phyloP scores from a whole-genome alignment of 2,797 vertebrate genomes.

The Kryptolebias ocellatus region DNA sequence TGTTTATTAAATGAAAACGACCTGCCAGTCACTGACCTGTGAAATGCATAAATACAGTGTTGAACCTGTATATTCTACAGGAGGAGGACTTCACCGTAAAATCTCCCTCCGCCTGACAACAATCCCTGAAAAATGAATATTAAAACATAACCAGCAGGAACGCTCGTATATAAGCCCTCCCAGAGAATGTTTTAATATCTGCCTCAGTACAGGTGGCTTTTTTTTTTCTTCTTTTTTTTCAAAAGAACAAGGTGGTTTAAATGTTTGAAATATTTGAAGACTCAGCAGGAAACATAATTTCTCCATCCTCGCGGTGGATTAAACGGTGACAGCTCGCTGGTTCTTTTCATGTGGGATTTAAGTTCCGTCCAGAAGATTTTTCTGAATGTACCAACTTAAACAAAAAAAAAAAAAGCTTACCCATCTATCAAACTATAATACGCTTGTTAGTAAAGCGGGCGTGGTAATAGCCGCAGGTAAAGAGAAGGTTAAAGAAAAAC shows the following conservation, averaged over 20 bases:
- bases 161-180: constrained; percentile 50
- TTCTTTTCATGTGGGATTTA: constrained; percentile 75
- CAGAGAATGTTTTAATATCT: constrained; percentile 63
- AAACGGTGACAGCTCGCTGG: constrained; percentile 65
- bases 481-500: background rate
- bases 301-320: constrained; percentile 59
- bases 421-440: constrained; percentile 28
- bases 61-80: constrained; percentile 31
- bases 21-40: constrained; percentile 29
- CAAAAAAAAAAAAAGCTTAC: constrained; percentile 11
- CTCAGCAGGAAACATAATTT: constrained; percentile 71
- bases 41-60: constrained; percentile 24
- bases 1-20: constrained; percentile 34
- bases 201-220: constrained; percentile 53
- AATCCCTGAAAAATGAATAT: constrained; percentile 68
- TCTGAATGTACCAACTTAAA: constrained; percentile 59
- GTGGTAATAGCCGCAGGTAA: constrained; percentile 1
- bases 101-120: constrained; percentile 36
- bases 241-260: constrained; percentile 67
- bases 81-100: constrained; percentile 32
- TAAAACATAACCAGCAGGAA: constrained; percentile 54
- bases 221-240: constrained; percentile 30
- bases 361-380: constrained; percentile 61
- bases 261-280: constrained; percentile 76
- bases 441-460: constrained; percentile 15